A percentile compares a stretch with the other conserved stretches of the same genome.
These are phyloP conservation scores for Melieria omissa DNA, from an alignment of 2,888 invertebrate species.

Conservation along the genomic window DNA sequence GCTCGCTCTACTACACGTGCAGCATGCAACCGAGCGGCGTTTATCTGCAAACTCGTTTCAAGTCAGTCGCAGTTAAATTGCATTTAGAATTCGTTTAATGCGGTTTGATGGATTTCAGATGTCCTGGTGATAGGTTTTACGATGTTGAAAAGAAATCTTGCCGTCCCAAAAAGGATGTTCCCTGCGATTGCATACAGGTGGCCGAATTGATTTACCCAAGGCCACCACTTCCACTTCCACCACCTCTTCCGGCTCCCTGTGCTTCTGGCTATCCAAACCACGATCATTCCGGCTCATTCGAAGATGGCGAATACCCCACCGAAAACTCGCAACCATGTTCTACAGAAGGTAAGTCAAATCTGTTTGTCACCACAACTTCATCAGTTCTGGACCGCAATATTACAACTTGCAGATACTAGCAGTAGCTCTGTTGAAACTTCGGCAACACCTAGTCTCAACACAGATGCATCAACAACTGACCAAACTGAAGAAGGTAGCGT, in stretches of 20 bases:
- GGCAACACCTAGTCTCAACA: too few relatives aligned
- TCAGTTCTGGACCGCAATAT: too few relatives aligned
- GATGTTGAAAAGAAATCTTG: slow-evolving; percentile 50
- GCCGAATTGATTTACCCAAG: slow-evolving; percentile 49
- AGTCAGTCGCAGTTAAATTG: slow-evolving; percentile 46
- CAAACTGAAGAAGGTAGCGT: too few relatives aligned
- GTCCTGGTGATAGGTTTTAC: slow-evolving; percentile 54
- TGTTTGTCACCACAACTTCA: neutral
- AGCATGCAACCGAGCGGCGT: slow-evolving; percentile 56
- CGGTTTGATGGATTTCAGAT: slow-evolving; percentile 44
- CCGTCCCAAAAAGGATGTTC: slow-evolving; percentile 49
- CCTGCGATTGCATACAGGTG: slow-evolving; percentile 49
- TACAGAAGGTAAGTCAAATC: slow-evolving; percentile 39
- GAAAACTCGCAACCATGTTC: slow-evolving; percentile 33
- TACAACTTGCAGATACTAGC: too few relatives aligned
- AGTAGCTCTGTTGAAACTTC: too few relatives aligned
- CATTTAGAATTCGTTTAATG: neutral
- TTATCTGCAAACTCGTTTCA: slow-evolving; percentile 63
- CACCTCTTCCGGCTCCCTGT: slow-evolving; percentile 41
- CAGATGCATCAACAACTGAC: too few relatives aligned
- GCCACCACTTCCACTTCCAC: slow-evolving; percentile 22
- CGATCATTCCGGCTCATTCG: slow-evolving; percentile 39
- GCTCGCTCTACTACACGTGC: slow-evolving; percentile 66
- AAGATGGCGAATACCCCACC: slow-evolving; percentile 40
- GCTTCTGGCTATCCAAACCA: slow-evolving; percentile 36